Evolutionary conservation across 2,888 invertebrate genomes (phyloP), one percentile per base, ranked within the genome.

Genomic region (Acleris holmiana): DNA sequence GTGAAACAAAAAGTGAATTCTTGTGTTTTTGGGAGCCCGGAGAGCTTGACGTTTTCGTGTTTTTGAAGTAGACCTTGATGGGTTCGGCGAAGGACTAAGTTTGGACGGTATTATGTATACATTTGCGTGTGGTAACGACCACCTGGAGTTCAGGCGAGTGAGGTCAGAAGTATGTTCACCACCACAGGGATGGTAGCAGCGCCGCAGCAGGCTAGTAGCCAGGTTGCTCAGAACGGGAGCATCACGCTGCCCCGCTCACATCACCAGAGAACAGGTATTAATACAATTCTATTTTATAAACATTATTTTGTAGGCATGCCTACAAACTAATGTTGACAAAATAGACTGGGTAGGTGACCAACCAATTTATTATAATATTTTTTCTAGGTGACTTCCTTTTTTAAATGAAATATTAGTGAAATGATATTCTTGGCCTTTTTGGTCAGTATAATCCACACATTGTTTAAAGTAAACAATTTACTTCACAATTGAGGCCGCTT

Each of bases 121-220:
- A 79, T 78, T 84, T 85, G 85, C 78, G 86, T 85, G 83, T 82
- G 84, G 77, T 80, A 80, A 80, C 80, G 77, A 83, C 85, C 85
- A 86, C 88, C 90, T 89, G 89, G 83, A 79, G 82, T 77, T 82
- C 83, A 86, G 89, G 86, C 79, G 78, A 83, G 78, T 77, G 71
- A 82, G 70, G 73, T 73, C 78, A 68, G 68, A 77, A 80, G 63
- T 77, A 65, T 73, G 68, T 76, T 80, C 82, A 84, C 82, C 78
- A 87, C 86, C 80, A 85, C 88, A 90, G 89, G 89, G 76, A 85
- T 89, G 83, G 86, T 87, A 85, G 88, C 91, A 76, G 87, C 86
- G 73, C 88, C 91, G 56, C 92, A 92, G 76, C 88, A 88, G 73
- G 84, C 89, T 74, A 82, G 87, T 75, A 85, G 85, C 64, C 88